Evolutionary conservation across 2,113 vertebrate species (phyloP).

Genomic region (Notarius lentiginosus): DNA sequence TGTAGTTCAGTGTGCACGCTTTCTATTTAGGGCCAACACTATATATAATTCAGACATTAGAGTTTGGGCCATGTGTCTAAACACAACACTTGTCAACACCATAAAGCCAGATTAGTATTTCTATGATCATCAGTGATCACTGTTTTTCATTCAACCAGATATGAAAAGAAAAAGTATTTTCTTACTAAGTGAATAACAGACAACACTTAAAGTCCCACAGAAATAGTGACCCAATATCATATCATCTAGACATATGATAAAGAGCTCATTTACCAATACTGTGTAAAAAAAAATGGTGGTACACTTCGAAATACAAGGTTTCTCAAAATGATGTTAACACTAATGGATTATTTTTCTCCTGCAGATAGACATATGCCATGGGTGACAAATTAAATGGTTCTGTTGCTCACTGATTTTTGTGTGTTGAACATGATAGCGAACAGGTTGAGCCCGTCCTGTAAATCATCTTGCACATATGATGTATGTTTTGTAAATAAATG

Average conservation of each 20-base stretch:
- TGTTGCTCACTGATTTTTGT: no score
- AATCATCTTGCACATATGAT: no score
- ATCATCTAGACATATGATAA: neutral
- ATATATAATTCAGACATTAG: neutral
- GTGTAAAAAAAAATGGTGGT: neutral
- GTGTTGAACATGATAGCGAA: no score
- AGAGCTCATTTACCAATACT: neutral
- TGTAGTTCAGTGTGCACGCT: neutral
- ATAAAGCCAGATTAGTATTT: neutral
- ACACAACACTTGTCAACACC: neutral
- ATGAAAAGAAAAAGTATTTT: neutral
- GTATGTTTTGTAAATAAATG: no score
- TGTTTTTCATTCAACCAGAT: neutral
- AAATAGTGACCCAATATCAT: neutral
- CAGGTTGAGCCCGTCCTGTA: no score
- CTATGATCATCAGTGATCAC: neutral
- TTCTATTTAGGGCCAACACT: neutral
- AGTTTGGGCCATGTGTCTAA: neutral
- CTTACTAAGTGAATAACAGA: neutral
- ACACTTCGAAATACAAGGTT: neutral
- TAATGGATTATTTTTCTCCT: no score
- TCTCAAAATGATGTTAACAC: no score
- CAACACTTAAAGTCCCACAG: neutral
- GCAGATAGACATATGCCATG: no score
- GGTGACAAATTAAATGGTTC: no score